Evolutionary conservation across 2,113 vertebrate species (phyloP).

Genomic region (Bothrops jararaca): DNA sequence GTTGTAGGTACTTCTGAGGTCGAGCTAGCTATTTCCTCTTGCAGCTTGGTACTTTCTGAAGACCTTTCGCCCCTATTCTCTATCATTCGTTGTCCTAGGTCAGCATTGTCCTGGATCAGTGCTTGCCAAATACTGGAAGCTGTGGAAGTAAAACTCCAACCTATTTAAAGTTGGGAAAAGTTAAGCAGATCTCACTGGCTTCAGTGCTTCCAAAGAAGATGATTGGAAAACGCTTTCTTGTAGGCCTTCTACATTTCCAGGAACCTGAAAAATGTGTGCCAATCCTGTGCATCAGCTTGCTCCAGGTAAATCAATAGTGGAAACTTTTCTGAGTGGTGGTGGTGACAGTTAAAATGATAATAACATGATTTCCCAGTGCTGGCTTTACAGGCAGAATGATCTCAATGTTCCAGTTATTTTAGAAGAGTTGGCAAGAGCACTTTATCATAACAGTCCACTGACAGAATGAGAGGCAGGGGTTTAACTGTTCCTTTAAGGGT

Average conservation of each 20-base stretch:
- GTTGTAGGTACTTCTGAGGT: too few relatives aligned
- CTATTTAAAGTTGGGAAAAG: neutral
- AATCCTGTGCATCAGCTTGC: neutral
- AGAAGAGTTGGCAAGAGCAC: neutral
- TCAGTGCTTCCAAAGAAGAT: neutral
- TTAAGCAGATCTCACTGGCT: neutral
- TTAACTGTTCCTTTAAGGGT: neutral
- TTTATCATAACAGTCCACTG: neutral
- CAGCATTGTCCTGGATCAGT: neutral
- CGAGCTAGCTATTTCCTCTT: too few relatives aligned
- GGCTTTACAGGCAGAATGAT: neutral
- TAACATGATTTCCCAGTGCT: neutral
- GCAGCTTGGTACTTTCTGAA: too few relatives aligned
- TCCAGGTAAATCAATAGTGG: neutral
- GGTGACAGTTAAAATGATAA: neutral
- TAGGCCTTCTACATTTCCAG: neutral
- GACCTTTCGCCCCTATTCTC: too few relatives aligned
- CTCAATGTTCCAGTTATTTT: neutral
- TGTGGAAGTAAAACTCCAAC: neutral
- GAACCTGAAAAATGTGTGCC: neutral
- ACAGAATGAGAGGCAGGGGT: neutral
- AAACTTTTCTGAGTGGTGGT: neutral
- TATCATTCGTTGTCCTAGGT: neutral
- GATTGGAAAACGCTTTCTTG: neutral
- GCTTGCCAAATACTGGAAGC: neutral